phyloP scores from a whole-genome alignment of 2,797 vertebrate species.

The Rhabdophis nuchalis region DNA sequence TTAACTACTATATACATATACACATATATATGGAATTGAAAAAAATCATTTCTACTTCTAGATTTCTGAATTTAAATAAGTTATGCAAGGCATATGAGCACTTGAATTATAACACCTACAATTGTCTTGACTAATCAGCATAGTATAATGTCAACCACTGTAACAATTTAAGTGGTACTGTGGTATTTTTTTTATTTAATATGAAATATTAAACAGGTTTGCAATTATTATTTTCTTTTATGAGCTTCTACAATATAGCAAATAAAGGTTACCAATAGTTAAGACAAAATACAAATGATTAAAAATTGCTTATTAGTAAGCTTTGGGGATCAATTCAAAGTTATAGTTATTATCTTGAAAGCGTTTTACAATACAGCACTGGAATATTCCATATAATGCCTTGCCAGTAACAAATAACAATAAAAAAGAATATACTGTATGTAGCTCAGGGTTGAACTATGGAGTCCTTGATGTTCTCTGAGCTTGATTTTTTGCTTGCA shows the following conservation, averaged over 20 bases:
- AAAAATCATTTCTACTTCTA: background rate
- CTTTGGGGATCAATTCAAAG: background rate
- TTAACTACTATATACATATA: too few relatives aligned
- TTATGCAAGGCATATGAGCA: background rate
- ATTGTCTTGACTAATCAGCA: background rate
- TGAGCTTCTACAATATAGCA: background rate
- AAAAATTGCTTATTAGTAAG: background rate
- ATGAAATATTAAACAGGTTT: background rate
- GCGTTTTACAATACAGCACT: background rate
- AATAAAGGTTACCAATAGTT: background rate
- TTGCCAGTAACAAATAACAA: background rate
- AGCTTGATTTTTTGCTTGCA: background rate
- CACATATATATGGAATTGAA: background rate
- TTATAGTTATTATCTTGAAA: background rate
- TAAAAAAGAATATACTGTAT: background rate
- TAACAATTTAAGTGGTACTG: background rate
- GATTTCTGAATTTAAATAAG: background rate
- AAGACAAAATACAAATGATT: background rate
- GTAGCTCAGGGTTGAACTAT: background rate
- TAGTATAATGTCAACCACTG: background rate
- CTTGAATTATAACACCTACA: background rate
- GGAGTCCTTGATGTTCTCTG: background rate
- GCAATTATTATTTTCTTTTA: background rate
- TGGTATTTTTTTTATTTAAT: background rate
- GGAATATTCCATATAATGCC: background rate